These are phyloP conservation scores for Saiga tatarica DNA, from an alignment of 2,113 vertebrate species.

Conservation along the genomic window DNA sequence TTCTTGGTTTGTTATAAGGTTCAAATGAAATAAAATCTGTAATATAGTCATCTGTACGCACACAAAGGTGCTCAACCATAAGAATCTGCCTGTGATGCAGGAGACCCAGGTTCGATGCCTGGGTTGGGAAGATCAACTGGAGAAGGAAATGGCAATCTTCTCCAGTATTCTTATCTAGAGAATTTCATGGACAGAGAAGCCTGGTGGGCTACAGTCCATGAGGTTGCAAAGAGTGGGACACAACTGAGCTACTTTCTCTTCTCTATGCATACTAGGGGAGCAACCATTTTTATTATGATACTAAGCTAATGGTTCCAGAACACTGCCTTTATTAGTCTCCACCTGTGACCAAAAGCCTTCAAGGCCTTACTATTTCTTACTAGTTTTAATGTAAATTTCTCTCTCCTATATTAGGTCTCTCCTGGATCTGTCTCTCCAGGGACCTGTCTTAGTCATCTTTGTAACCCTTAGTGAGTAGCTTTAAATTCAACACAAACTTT, in stretches of 20 bases:
- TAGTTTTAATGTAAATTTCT: not conserved
- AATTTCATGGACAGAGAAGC: not conserved
- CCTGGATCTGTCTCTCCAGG: not conserved
- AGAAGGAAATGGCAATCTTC: not conserved
- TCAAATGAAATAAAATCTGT: not conserved
- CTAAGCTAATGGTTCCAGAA: not conserved
- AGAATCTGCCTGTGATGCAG: not conserved
- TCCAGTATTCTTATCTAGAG: not conserved
- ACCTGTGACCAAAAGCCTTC: not conserved
- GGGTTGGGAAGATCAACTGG: not conserved
- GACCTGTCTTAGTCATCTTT: not conserved
- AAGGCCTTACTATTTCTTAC: not conserved
- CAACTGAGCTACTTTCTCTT: not conserved
- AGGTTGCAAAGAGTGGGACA: not conserved
- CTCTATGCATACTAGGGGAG: not conserved
- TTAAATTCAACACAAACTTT: not conserved
- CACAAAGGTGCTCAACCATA: not conserved
- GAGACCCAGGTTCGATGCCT: not conserved
- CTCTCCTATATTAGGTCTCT: not conserved
- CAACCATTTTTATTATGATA: slow-evolving; percentile 11
- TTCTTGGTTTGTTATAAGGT: not conserved
- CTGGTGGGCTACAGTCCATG: not conserved
- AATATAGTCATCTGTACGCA: not conserved
- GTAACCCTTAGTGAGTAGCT: not conserved
- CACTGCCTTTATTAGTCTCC: not conserved